Evolutionary conservation across 2,888 invertebrate species (phyloP), one percentile per base, ranked within the genome.

Genomic region (Oxystoma pomonae): DNA sequence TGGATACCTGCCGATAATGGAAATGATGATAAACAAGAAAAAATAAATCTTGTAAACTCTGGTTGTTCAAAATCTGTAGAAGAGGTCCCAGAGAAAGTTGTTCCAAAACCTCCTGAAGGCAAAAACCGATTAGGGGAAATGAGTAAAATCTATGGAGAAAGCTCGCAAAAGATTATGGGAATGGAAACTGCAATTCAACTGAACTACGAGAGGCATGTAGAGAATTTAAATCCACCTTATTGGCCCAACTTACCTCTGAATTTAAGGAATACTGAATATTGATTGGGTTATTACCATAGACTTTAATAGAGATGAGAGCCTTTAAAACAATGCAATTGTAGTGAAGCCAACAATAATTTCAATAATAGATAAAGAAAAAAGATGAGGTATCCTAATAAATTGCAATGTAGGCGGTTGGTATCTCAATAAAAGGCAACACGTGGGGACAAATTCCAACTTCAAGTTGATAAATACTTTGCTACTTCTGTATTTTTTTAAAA

Each of bases 151-250:
- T 92, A 91, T 77, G 91, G 91, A 0, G 80, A 83, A 49, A 81
- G 83, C 16, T 86, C 89, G 75, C 82, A 87, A 19, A 86, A 82
- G 75, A 87, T 92, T 71, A 84, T 86, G 67, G 90, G 89, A 0
- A 85, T 91, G 83, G 92, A 92, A 81, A 88, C 88, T 66, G 86
- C 87, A 0, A 74, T 90, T 66, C 85, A 88, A 67, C 82, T 89
- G 61, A 84, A 85, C 55, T 89, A 85, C 77, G 86, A 91, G 65
- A 79, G 83, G 66, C 83, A 85, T 67, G 79, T 83, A 72, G 89
- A 90, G 72, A 81, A 80, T 64, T 76, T 82, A 59, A 61, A 63
- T 1, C 86, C 87, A 68, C 79, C 81, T 56, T 83, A 85, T 67
- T 92, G 92, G 92, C 92, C 92, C 0, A 87, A 72, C 70, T 70